phyloP scores from a whole-genome alignment of 1,140 invertebrate genomes.

The Cephus cinctus region DNA sequence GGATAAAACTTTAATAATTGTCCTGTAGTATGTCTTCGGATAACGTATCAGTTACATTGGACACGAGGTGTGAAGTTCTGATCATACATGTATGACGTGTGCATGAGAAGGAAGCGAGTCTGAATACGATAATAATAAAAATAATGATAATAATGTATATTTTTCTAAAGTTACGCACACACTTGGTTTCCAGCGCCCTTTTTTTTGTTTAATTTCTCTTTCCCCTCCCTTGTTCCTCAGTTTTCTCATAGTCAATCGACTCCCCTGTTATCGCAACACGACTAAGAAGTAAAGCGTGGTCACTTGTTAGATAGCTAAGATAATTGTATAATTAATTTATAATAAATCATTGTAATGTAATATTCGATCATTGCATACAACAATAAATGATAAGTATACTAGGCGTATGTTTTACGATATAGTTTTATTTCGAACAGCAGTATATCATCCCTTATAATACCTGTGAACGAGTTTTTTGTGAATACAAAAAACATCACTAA shows the following conservation, averaged over 20 bases:
- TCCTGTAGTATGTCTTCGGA: not conserved
- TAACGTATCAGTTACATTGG: not conserved
- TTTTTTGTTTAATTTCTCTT: no score
- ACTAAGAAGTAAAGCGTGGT: constrained; percentile 13
- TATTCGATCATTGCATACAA: constrained; percentile 28
- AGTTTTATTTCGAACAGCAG: no score
- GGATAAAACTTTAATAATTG: not conserved
- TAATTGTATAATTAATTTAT: constrained; percentile 41
- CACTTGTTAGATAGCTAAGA: constrained; percentile 23
- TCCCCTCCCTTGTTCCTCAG: no score
- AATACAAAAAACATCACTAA: no score
- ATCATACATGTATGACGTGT: constrained; percentile 15
- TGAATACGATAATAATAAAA: constrained; percentile 13
- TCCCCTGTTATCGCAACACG: constrained; percentile 17
- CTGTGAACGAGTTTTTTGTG: no score
- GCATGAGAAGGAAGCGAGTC: constrained; percentile 14
- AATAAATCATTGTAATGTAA: constrained; percentile 35
- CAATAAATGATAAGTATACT: no score
- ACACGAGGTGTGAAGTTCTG: constrained; percentile 3
- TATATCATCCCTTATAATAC: no score
- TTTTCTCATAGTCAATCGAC: constrained; percentile 28
- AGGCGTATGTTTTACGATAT: no score
- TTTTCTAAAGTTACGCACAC: constrained; percentile 40
- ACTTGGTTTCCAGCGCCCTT: no score
- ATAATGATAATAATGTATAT: constrained; percentile 39